Evolutionary conservation across 2,113 vertebrate species (phyloP).

Genomic region (Bos javanicus): DNA sequence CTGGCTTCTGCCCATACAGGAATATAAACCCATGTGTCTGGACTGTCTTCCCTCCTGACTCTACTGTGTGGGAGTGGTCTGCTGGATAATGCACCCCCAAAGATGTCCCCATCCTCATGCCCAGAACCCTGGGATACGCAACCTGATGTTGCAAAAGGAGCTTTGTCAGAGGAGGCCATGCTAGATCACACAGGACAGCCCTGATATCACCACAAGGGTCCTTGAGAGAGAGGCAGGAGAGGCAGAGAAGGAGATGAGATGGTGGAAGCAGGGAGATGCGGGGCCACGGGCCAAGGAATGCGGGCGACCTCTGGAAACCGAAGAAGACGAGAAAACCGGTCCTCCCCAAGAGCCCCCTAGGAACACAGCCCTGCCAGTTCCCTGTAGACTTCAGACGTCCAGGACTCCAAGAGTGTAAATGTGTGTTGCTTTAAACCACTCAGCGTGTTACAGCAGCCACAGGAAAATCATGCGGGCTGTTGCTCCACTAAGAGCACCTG

Average conservation of each 20-base stretch:
- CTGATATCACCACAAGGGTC: neutral
- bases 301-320: neutral
- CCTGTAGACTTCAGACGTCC: neutral
- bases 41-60: neutral
- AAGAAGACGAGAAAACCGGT: neutral
- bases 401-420: neutral
- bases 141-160: neutral
- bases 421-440: neutral
- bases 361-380: neutral
- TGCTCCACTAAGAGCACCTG: neutral
- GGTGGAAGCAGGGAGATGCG: rapidly evolving
- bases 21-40: neutral
- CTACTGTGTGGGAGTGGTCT: neutral
- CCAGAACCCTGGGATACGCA: neutral
- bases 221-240: neutral
- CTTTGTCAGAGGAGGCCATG: neutral
- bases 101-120: neutral
- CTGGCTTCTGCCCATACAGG: neutral
- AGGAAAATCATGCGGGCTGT: rapidly evolving
- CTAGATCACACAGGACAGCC: neutral
- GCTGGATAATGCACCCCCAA: neutral
- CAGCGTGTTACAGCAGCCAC: rapidly evolving
- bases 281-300: neutral
- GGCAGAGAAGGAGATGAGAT: neutral
- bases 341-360: neutral